Evolutionary conservation across 1,140 invertebrate species (phyloP).

Genomic region (Zaprionus inermis): DNA sequence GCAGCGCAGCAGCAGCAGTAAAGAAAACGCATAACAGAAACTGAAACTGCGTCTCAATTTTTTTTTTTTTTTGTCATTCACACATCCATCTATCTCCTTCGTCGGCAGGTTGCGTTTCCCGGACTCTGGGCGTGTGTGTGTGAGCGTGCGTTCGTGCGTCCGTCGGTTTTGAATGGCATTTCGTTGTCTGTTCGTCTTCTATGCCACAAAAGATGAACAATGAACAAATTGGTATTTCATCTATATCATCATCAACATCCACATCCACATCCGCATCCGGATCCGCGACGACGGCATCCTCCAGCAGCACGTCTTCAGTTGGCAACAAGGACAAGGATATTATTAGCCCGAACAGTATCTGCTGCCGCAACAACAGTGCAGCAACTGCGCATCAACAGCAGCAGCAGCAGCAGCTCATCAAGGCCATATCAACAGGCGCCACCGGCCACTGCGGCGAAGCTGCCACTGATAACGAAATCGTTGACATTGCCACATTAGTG

Average conservation of each 20-base stretch:
- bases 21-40: neutral
- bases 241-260: conserved; percentile 42
- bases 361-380: conserved; percentile 10
- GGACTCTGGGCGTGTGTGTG: conserved; percentile 3
- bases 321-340: conserved; percentile 21
- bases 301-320: conserved; percentile 3
- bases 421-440: conserved; percentile 51
- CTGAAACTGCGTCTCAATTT: conserved; percentile 5
- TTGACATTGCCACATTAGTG: conserved; percentile 39
- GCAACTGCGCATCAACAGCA: conserved; percentile 11
- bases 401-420: conserved; percentile 35
- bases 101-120: too few relatives aligned
- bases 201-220: conserved; percentile 60
- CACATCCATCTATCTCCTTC: neutral
- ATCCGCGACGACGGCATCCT: conserved; percentile 1
- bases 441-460: conserved; percentile 2
- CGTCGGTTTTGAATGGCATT: conserved; percentile 49
- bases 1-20: neutral
- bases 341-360: conserved; percentile 3
- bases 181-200: conserved; percentile 42
- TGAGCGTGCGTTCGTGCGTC: conserved; percentile 9
- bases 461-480: conserved; percentile 18
- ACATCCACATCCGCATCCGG: conserved; percentile 18
- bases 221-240: conserved; percentile 55
- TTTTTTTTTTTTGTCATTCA: neutral